A percentile compares a stretch with the other conserved stretches of the same genome.
Conservation (phyloP, 2,113 vertebrate species). For the Planiliza haematocheilus region DNA sequence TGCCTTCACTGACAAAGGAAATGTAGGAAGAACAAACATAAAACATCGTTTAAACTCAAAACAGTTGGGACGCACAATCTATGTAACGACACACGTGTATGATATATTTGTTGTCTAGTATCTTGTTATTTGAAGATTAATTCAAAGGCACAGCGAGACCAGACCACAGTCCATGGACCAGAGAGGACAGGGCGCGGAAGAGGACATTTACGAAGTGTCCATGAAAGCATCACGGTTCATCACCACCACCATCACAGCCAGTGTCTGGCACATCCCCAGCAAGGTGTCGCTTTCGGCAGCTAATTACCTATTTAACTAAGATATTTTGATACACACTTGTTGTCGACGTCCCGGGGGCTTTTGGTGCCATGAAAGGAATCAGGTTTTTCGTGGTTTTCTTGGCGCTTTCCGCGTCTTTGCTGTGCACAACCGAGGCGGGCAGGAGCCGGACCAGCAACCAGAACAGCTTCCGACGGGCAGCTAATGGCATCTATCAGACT, state of each 20-base stretch:
- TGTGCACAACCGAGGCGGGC: slow-evolving; percentile 80
- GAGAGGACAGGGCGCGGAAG: accelerated
- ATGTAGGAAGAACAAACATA: accelerated
- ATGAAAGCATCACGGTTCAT: slow-evolving; percentile 38
- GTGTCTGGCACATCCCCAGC: background rate
- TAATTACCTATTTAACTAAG: background rate
- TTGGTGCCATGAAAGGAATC: slow-evolving; percentile 62
- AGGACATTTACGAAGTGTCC: background rate
- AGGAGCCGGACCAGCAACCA: slow-evolving; percentile 86
- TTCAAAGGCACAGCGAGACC: background rate
- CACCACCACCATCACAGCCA: slow-evolving; percentile 16
- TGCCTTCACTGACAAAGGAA: background rate
- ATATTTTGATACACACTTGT: slow-evolving; percentile 9
- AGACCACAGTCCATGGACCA: too few species aligned
- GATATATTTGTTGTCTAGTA: too few species aligned
- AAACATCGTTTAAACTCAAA: background rate
- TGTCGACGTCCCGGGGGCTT: background rate
- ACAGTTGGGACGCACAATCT: too few species aligned
- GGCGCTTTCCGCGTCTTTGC: slow-evolving; percentile 70
- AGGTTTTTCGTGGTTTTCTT: slow-evolving; percentile 63
- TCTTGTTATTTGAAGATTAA: background rate
- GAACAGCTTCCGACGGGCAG: slow-evolving; percentile 89
- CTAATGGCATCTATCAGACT: slow-evolving; percentile 88
- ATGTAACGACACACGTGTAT: too few species aligned
- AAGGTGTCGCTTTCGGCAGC: slow-evolving; percentile 57